Evolutionary conservation across 2,113 vertebrate genomes (phyloP).

Genomic region (Tyrannus savana): DNA sequence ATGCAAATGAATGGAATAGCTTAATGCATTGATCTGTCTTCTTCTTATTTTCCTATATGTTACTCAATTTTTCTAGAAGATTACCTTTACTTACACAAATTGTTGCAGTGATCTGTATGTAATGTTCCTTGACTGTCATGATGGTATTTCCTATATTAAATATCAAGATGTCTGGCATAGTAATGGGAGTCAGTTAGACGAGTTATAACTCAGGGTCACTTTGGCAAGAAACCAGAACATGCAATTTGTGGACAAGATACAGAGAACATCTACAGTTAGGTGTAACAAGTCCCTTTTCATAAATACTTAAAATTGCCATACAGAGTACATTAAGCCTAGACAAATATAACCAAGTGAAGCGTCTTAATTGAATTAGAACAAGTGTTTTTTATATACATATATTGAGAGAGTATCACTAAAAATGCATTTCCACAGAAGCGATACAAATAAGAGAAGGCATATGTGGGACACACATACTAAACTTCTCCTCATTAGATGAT

Average conservation of each 20-base stretch:
- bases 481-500: not conserved
- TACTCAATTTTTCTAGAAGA: not conserved
- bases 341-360: not conserved
- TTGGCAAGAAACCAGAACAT: not conserved
- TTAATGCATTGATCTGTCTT: not conserved
- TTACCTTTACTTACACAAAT: not conserved
- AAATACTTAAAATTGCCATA: not conserved
- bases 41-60: not conserved
- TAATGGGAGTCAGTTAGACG: not conserved
- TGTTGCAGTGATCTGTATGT: not conserved
- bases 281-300: not conserved
- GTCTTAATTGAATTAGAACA: not conserved
- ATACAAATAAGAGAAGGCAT: not conserved
- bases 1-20: not conserved
- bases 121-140: not conserved
- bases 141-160: not conserved
- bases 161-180: not conserved
- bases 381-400: not conserved
- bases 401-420: not conserved
- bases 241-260: not conserved
- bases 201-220: not conserved
- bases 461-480: not conserved
- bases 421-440: not conserved
- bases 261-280: not conserved
- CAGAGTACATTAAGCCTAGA: not conserved